Base-by-base conservation (phyloP, 2,113 vertebrate species). In the Vanacampus margaritifer region DNA sequence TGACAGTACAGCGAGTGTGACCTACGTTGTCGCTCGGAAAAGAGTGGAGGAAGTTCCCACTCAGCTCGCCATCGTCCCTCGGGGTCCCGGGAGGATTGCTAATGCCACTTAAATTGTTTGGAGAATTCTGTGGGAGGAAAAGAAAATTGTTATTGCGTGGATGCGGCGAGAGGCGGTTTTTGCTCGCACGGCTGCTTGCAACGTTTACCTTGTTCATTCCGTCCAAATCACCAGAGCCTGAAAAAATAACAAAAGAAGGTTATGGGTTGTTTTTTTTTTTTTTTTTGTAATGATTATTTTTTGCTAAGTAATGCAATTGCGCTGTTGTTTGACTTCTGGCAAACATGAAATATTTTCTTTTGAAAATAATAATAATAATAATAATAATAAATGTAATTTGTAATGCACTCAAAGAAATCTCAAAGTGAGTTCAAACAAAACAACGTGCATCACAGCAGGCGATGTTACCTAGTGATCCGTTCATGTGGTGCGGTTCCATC, bases 51-150 rank as follows among this genome's bases (percentile, higher is more conserved):
- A 98, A 99, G 92, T 96, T 96, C 89, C 95, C 97, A 86, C 96
- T 95, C 79, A 98, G 91, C 86, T 99, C 96, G 57, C 95, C 94
- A 19, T 98, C 97, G 73, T 98, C 97, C 84, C 96, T 91, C 26
- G 97, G 97, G 88, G 97, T 98, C 85, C 97, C 97, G 53, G 97
- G 95, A 81, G 96, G 95, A 90, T 98, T 99, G 90, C 94, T 98
- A 94, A 99, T 97, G 94, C 95, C 95, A 94, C 96, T 98, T 95
- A 98, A 96, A 93, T 98, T 98, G 94, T 98, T 98, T 89, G 97
- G 97, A 90, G 97, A 99, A 91, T 99, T 99, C 97, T 98, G 90
- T 68, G 78, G 72, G 32, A 2, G 48, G 56, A 50, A 24, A 68
- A 6, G 13, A 21, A 17, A 43, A 36, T 23, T 19, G 6, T 43